A percentile compares a stretch with the other conserved stretches of the same genome.
Evolutionary conservation across 2,888 invertebrate genomes (phyloP).

Genomic region (Mythimna loreyi): DNA sequence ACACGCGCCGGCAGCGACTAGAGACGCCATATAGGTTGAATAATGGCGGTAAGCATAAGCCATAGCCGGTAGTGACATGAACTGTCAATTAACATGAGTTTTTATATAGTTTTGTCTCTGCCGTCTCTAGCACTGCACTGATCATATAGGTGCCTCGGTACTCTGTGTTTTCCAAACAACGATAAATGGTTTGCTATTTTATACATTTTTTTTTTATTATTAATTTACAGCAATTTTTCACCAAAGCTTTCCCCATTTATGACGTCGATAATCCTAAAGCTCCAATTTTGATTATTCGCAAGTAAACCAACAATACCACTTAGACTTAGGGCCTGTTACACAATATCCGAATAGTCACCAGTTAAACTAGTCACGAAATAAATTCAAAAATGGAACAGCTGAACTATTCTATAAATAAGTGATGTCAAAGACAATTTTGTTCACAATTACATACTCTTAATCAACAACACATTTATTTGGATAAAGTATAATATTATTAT

Average conservation of each 20-base stretch:
- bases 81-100: not conserved
- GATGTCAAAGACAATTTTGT: too few relatives aligned
- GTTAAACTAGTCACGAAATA: not conserved
- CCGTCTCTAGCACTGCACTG: not conserved
- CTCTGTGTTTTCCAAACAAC: constrained; percentile 22
- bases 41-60: not conserved
- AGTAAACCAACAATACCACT: constrained; percentile 61
- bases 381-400: constrained; percentile 4
- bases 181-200: not conserved
- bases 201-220: constrained; percentile 10
- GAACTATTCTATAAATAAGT: not conserved
- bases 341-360: constrained; percentile 16
- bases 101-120: constrained; percentile 2
- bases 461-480: too few relatives aligned
- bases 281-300: constrained; percentile 14
- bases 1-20: not conserved
- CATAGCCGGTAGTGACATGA: not conserved
- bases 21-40: not conserved
- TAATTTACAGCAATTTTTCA: constrained; percentile 37
- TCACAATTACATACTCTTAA: too few relatives aligned
- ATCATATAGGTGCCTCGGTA: not conserved
- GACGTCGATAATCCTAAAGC: constrained; percentile 32
- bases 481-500: too few relatives aligned
- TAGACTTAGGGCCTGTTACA: constrained; percentile 42
- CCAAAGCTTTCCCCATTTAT: constrained; percentile 39